Base-by-base conservation (phyloP, 2,113 vertebrate species). In the Eulemur macaco region DNA sequence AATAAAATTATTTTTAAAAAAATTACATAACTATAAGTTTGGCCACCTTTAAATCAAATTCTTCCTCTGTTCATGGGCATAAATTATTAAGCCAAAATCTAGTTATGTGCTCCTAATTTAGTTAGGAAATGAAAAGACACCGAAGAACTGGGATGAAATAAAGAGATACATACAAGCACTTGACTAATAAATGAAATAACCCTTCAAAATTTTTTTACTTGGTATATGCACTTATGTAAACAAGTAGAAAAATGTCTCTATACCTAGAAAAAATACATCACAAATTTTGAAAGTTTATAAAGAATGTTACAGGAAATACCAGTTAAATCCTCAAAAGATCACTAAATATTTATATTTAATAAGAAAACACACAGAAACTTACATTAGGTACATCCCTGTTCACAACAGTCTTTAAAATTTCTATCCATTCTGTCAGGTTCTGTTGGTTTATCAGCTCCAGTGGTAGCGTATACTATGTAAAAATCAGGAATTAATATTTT, bases 391-490 rank as follows among this genome's bases (percentile, higher is more conserved):
- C 99, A 95, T 99, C 99, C 95, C 99, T 99, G 92, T 99, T 99
- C 2, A 99, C 99, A 90, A 99, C 99, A 0, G 99, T 99, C 99
- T 99, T 99, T 97, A 99, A 98, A 96, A 99, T 99, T 98, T 99
- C 99, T 99, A 99, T 99, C 99, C 99, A 99, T 91, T 99, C 99
- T 4, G 99, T 99, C 98, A 99, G 98, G 96, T 99, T 99, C 98
- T 99, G 99, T 97, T 99, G 99, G 98, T 99, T 99, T 98, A 99
- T 99, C 97, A 99, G 99, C 96, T 99, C 99, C 98, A 99, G 98
- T 8, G 99, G 99, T 81, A 99, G 98, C 3, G 99, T 99, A 97
- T 99, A 99, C 99, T 99, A 98, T 73, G 88, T 37, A 94, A 95
- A 96, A 96, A 37, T 74, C 18, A 95, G 96, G 12, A 89, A 94